Evolutionary conservation across 1,140 invertebrate species (phyloP).

Genomic region (Hylaeus volcanicus): DNA sequence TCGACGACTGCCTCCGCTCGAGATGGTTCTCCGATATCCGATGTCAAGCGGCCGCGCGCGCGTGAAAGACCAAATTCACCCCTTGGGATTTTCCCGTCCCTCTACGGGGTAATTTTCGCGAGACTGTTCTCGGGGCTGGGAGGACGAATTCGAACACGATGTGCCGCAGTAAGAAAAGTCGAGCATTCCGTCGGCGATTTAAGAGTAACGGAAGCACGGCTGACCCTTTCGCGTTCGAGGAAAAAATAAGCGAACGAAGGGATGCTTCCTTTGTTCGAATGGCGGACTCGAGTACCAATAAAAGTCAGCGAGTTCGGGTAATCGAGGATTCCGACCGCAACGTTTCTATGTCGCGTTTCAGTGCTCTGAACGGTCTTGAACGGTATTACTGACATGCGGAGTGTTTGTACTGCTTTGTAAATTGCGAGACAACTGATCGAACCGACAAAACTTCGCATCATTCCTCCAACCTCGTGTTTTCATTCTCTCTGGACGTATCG

Average conservation of each 20-base stretch:
- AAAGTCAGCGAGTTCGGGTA: slow-evolving; percentile 25
- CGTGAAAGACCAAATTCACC: slow-evolving; percentile 25
- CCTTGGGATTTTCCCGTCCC: slow-evolving; percentile 20
- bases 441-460: not conserved
- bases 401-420: slow-evolving; percentile 3
- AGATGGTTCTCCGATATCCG: slow-evolving; percentile 43
- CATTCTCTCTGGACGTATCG: too few species aligned
- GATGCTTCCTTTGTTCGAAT: slow-evolving; percentile 1
- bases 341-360: slow-evolving; percentile 13
- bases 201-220: slow-evolving; percentile 4
- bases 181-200: slow-evolving; percentile 18
- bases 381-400: slow-evolving; percentile 4
- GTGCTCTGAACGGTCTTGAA: too few species aligned
- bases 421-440: slow-evolving; percentile 5
- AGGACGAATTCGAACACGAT: slow-evolving; percentile 30
- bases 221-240: slow-evolving; percentile 1
- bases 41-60: slow-evolving; percentile 7
- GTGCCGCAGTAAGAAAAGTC: not conserved
- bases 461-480: not conserved
- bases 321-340: slow-evolving; percentile 3
- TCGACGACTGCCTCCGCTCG: slow-evolving; percentile 1
- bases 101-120: slow-evolving; percentile 35
- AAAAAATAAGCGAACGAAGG: not conserved
- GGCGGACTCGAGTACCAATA: slow-evolving; percentile 20
- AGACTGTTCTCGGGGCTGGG: slow-evolving; percentile 20